Base-by-base conservation (phyloP, 2,797 vertebrate species). In the Telmatherina bonti region DNA sequence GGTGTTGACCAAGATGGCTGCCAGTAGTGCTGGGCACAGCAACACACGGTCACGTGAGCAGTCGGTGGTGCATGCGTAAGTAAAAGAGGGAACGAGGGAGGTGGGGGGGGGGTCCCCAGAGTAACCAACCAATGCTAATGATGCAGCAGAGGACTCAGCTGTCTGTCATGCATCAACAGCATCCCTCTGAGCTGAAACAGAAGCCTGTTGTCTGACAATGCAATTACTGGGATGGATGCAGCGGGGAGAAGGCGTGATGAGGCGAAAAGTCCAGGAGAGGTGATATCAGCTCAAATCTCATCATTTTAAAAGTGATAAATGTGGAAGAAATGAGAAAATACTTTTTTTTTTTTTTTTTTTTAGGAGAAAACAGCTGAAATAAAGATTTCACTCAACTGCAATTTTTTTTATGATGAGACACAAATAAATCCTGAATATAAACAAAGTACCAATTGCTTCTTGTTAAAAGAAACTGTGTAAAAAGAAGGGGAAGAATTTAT, bases 1-100 rank as follows among this genome's bases (percentile, higher is more conserved):
- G 97, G 97, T 97, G 96, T 94, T 83, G 95, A 96, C 97, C 97
- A 99, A 99, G 96, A 99, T 99, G 98, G 98, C 97, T 93, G 96
- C 95, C 93, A 92, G 95, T 93, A 95, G 95, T 94, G 93, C 94
- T 91, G 92, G 91, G 89, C 89, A 93, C 92, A 92, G 92, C 94
- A 94, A 88, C 76, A 81, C 92, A 76, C 4, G 64, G 92, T 97
- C 97, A 99, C 95, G 96, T 99, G 97, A 97, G 91, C 94, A 94
- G 95, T 96, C 85, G 95, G 95, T 95, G 94, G 95, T 95, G 94
- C 70, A 89, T 94, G 92, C 88, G 80, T 77, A 79, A 91, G 93
- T 93, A 83, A 53, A 68, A 43, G 36, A 27, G 22, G 16, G 0
- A 27, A 36, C 1, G 29, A 38, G n/a, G n/a, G n/a, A n/a, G n/a